Evolutionary conservation across 2,888 invertebrate genomes (phyloP), one percentile per base, ranked within the genome.

Genomic region (Sisyra nigra): DNA sequence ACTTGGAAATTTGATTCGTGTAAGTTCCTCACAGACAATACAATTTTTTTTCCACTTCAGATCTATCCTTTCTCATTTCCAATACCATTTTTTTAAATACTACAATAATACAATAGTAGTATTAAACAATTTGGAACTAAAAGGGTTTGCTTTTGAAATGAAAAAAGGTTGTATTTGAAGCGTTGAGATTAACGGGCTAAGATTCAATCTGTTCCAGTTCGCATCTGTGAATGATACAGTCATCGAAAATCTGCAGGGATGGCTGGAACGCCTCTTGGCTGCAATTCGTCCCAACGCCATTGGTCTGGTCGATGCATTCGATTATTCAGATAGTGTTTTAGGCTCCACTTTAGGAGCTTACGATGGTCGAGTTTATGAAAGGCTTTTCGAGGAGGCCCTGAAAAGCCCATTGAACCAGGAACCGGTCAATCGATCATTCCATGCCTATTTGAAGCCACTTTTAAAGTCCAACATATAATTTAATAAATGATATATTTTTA

Each of bases 231-330:
- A 67, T n/a, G 72, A 70, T 49, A 65, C 64, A 3, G 68, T 74
- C 48, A 65, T 75, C 11, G 69, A 69, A 24, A 49, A 50, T 10
- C 49, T 89, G 32, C 82, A 84, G 55, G 60, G 59, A 40, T 79
- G 81, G 64, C 67, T 87, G 49, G 81, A 84, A 53, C 69, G 74
- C 29, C 61, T 83, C 32, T 65, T 94, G 45, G 65, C 66, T 1
- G 68, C 70, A 24, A 65, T 96, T 35, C 74, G 94, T 37, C 87
- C 87, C 3, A 82, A 94, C 60, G 91, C 89, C 0, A 82, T 96
- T 1, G 81, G 84, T 0, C 68, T 96, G 14, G 92, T 93, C 1
- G 96, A 96, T 65, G 76, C 86, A 9, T 96, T 93, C 57, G 93
- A 92, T 56, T 74, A 85, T 32, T 68, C 74, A 10, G 89, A 89